Evolutionary conservation across 2,113 vertebrate genomes (phyloP).

Genomic region (Ursus arctos): DNA sequence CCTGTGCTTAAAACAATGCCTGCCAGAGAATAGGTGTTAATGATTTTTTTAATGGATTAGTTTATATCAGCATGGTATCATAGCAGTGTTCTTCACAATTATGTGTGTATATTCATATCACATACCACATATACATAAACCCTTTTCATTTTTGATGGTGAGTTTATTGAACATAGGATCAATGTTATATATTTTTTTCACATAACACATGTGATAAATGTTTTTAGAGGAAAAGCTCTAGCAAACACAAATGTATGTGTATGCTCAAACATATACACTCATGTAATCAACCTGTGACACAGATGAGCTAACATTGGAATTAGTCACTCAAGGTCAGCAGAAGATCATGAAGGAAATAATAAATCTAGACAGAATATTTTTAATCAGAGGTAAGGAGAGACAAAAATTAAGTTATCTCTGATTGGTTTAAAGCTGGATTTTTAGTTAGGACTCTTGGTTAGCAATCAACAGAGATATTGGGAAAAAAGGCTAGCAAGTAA

Average conservation of each 20-base stretch:
- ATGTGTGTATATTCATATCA: not conserved
- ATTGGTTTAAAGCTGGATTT: not conserved
- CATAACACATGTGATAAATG: not conserved
- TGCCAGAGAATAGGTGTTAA: not conserved
- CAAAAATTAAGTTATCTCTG: not conserved
- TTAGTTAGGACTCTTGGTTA: not conserved
- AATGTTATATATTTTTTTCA: not conserved
- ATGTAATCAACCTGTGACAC: not conserved
- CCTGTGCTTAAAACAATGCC: not conserved
- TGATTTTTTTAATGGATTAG: not conserved
- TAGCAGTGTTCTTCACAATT: not conserved
- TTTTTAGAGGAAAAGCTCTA: not conserved
- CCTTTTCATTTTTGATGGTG: not conserved
- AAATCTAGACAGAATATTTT: not conserved
- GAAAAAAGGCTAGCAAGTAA: not conserved
- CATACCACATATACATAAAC: not conserved
- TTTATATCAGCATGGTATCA: not conserved
- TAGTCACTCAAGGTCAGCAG: not conserved
- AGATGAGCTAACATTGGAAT: not conserved
- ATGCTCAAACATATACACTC: not conserved
- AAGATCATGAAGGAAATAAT: not conserved
- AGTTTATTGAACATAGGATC: not conserved
- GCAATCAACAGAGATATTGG: not conserved
- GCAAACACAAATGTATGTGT: not conserved
- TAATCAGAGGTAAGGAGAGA: not conserved